Conservation (phyloP, 2,888 invertebrate species). For the Drosophila mimetica region DNA sequence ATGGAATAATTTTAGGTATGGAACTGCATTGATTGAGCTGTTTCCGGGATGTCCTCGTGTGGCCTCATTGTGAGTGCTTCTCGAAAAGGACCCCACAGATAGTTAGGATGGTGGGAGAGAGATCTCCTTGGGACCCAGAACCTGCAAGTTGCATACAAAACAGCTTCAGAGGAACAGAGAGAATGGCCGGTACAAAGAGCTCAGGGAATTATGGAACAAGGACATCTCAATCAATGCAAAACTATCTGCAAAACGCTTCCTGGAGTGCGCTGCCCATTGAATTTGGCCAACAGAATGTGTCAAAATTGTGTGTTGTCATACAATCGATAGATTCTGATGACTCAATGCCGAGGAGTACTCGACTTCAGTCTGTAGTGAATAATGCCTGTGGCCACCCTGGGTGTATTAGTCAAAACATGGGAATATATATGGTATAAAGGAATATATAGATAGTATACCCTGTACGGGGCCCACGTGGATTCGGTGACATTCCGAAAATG, state of each 20-base stretch:
- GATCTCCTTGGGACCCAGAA: no score
- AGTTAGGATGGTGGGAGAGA: neutral
- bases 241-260: conserved; percentile 46
- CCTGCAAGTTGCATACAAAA: conserved; percentile 45
- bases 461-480: conserved; percentile 18
- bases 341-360: conserved; percentile 54
- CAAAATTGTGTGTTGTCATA: conserved; percentile 54
- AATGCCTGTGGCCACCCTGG: conserved; percentile 51
- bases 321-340: conserved; percentile 58
- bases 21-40: conserved; percentile 55
- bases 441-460: neutral
- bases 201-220: conserved; percentile 35
- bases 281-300: conserved; percentile 46
- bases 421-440: neutral
- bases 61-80: conserved; percentile 25
- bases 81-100: conserved; percentile 23
- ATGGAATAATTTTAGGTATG: conserved; percentile 1
- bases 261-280: conserved; percentile 45
- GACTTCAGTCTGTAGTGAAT: neutral
- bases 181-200: conserved; percentile 13
- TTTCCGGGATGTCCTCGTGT: conserved; percentile 53
- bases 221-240: conserved; percentile 73
- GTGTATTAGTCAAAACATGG: conserved; percentile 66
- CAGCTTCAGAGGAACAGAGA: conserved; percentile 12
- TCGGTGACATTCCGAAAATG: conserved; percentile 10